A percentile compares a stretch with the other conserved stretches of the same genome.
Conservation (phyloP, 1,140 invertebrate species). For the Cyclargus thomasi region DNA sequence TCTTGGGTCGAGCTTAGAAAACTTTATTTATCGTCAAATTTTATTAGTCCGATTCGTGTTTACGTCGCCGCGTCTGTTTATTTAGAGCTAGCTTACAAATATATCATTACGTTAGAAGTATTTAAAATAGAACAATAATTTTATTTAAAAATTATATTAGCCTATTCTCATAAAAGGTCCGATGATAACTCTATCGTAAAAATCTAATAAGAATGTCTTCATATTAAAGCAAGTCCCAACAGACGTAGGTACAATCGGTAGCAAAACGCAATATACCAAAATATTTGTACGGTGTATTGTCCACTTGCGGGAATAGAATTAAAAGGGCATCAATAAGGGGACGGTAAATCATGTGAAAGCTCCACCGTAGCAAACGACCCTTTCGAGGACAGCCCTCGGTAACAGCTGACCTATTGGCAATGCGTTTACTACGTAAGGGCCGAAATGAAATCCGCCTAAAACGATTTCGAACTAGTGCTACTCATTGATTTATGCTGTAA, state of each 20-base stretch:
- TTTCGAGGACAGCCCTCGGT: slow-evolving; percentile 50
- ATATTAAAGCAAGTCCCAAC: no score
- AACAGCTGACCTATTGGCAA: slow-evolving; percentile 42
- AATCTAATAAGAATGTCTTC: no score
- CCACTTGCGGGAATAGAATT: slow-evolving; percentile 29
- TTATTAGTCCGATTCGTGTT: not conserved
- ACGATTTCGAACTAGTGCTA: not conserved
- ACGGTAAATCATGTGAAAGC: slow-evolving; percentile 57
- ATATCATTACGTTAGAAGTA: no score
- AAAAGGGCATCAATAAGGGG: slow-evolving; percentile 64
- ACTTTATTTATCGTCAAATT: slow-evolving; percentile 21
- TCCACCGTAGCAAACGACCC: slow-evolving; percentile 50
- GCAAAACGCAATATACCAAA: not conserved
- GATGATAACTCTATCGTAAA: no score
- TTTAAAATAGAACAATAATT: no score
- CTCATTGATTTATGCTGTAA: not conserved
- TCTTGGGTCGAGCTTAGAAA: slow-evolving; percentile 47
- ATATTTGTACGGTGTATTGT: not conserved
- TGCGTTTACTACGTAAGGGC: slow-evolving; percentile 13
- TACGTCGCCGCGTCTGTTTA: not conserved
- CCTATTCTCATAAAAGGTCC: no score
- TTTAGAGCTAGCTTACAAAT: not conserved
- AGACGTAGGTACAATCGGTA: not conserved
- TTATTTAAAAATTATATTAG: no score
- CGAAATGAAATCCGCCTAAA: not conserved